Percentiles rank a stretch among this genome's conserved stretches.
Conservation (phyloP, 1,140 invertebrate genomes). For the Aricia agestis region DNA sequence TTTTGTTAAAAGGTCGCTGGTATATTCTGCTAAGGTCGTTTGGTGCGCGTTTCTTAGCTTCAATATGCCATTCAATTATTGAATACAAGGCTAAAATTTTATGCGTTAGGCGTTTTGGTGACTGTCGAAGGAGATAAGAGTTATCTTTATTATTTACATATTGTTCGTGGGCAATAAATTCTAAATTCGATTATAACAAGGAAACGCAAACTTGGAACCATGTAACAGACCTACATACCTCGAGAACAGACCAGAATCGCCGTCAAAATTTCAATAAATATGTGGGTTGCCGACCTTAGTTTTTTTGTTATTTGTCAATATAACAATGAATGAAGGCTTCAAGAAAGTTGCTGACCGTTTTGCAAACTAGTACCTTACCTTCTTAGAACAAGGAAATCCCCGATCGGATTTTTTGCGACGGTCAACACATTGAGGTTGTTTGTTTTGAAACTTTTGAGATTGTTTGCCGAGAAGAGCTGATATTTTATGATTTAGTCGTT, state of each 20-base stretch:
- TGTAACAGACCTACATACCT: background rate
- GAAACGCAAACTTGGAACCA: background rate
- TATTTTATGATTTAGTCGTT: background rate
- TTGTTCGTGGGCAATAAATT: background rate
- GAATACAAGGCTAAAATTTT: slow-evolving; percentile 57
- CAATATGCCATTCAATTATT: slow-evolving; percentile 54
- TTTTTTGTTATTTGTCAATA: background rate
- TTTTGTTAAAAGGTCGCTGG: slow-evolving; percentile 25
- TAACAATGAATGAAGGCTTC: slow-evolving; percentile 1
- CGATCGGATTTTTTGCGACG: background rate
- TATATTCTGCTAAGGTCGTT: slow-evolving; percentile 60
- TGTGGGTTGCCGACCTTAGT: background rate
- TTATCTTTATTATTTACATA: slow-evolving; percentile 1
- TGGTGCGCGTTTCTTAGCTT: slow-evolving; percentile 56
- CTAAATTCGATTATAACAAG: background rate
- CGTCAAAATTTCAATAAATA: background rate
- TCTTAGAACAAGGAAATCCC: background rate
- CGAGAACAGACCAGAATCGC: background rate
- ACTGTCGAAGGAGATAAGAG: background rate
- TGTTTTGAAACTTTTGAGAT: background rate
- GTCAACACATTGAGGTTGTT: background rate
- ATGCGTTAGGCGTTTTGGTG: slow-evolving; percentile 25
- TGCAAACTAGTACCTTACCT: background rate
- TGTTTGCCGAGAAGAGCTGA: background rate
- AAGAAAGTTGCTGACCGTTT: background rate